A percentile compares a stretch with the other conserved stretches of the same genome.
phyloP scores from a whole-genome alignment of 1,140 invertebrate species.

The Augochlora pura region DNA sequence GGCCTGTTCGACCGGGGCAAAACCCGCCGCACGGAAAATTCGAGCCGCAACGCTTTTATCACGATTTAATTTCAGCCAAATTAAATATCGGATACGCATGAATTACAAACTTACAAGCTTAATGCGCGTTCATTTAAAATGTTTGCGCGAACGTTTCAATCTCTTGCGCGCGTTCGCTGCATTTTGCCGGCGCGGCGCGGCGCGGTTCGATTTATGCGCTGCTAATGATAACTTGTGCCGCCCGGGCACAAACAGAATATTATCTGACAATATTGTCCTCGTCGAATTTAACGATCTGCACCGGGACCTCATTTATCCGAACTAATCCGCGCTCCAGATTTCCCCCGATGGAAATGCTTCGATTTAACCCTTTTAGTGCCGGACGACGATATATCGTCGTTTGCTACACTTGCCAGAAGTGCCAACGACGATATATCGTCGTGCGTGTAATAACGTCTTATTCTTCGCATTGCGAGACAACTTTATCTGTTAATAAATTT shows the following conservation, averaged over 20 bases:
- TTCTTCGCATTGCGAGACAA: too few species aligned
- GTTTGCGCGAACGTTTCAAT: conserved; percentile 40
- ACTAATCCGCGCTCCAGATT: too few species aligned
- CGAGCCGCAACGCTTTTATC: conserved; percentile 34
- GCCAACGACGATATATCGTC: too few species aligned
- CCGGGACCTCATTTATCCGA: too few species aligned
- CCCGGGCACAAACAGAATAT: background rate
- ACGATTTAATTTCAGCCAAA: conserved; percentile 50
- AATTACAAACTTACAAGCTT: conserved; percentile 37
- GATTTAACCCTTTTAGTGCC: too few species aligned
- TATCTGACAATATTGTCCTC: too few species aligned
- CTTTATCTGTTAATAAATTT: too few species aligned
- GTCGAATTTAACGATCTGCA: too few species aligned
- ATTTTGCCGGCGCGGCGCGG: background rate
- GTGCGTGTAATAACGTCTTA: too few species aligned
- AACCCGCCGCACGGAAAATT: conserved; percentile 20
- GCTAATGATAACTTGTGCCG: conserved; percentile 11
- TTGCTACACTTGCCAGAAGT: too few species aligned
- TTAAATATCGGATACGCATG: conserved; percentile 46
- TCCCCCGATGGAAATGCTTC: too few species aligned
- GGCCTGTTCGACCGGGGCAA: background rate
- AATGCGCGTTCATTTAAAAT: conserved; percentile 39
- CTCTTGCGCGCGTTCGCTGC: conserved; percentile 7
- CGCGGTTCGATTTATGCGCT: background rate
- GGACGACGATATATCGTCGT: too few species aligned